Evolutionary conservation across 2,113 vertebrate species (phyloP).

Genomic region (Furnarius figulus): DNA sequence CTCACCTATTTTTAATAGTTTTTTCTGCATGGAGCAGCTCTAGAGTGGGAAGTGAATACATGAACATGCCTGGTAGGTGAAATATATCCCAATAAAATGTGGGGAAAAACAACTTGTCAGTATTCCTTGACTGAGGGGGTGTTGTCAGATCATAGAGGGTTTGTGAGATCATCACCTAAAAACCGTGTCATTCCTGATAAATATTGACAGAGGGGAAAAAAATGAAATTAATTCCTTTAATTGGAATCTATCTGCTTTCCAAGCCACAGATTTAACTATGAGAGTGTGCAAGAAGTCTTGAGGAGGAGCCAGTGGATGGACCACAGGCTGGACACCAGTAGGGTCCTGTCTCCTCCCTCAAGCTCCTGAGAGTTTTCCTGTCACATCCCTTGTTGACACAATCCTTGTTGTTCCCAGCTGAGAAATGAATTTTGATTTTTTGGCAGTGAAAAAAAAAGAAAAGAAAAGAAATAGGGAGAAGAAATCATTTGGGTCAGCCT

Average conservation of each 20-base stretch:
- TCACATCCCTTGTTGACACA: background rate
- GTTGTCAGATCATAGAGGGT: background rate
- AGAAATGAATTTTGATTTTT: background rate
- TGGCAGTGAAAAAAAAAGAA: background rate
- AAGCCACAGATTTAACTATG: background rate
- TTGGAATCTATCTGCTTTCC: background rate
- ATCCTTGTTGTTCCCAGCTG: background rate
- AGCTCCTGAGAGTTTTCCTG: background rate
- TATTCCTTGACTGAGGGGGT: background rate
- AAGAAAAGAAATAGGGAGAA: background rate
- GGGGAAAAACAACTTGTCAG: background rate
- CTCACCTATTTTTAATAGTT: background rate
- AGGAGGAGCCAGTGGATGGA: background rate
- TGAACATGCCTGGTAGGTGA: background rate
- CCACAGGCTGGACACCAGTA: background rate
- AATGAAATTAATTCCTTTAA: background rate
- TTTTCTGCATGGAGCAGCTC: background rate
- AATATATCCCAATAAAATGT: background rate
- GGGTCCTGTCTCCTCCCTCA: background rate
- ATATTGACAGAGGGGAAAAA: rapidly evolving
- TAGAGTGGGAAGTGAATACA: background rate
- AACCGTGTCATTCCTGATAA: background rate
- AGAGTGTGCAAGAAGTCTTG: background rate
- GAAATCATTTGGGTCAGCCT: background rate
- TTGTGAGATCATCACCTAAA: background rate